Evolutionary conservation across 2,113 vertebrate species (phyloP).

Genomic region (Spheniscus mendiculus): DNA sequence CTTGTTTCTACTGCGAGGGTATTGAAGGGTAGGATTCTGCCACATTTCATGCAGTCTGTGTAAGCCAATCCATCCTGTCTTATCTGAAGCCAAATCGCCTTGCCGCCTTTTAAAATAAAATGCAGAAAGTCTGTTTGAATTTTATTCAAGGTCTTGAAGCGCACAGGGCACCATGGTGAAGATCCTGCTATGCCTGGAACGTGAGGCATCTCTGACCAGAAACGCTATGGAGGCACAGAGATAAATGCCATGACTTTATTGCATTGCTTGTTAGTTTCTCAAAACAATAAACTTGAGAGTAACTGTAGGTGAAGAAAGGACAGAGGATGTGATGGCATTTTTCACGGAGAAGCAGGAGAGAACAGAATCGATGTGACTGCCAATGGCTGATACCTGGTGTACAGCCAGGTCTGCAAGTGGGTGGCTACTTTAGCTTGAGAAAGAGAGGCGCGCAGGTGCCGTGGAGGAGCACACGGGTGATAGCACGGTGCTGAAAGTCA

Average conservation of each 20-base stretch:
- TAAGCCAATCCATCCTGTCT: neutral
- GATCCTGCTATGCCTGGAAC: neutral
- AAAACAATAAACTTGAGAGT: neutral
- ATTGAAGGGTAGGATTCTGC: neutral
- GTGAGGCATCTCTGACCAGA: neutral
- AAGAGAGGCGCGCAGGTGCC: neutral
- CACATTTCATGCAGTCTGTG: neutral
- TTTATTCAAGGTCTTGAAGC: neutral
- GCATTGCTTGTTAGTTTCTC: neutral
- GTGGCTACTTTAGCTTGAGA: neutral
- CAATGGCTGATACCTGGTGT: neutral
- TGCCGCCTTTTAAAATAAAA: neutral
- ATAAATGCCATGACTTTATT: neutral
- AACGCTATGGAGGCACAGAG: neutral
- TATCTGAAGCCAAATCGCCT: neutral
- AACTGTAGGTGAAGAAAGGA: neutral
- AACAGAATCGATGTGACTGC: neutral
- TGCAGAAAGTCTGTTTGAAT: neutral
- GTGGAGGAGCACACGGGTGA: rapidly evolving
- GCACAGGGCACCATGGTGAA: neutral
- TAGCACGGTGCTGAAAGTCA: neutral
- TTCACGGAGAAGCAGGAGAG: neutral
- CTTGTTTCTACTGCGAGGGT: neutral
- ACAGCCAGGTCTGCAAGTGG: neutral
- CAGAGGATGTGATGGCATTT: neutral